Evolutionary conservation across 2,888 invertebrate species (phyloP).

Genomic region (Drosophila siamana): DNA sequence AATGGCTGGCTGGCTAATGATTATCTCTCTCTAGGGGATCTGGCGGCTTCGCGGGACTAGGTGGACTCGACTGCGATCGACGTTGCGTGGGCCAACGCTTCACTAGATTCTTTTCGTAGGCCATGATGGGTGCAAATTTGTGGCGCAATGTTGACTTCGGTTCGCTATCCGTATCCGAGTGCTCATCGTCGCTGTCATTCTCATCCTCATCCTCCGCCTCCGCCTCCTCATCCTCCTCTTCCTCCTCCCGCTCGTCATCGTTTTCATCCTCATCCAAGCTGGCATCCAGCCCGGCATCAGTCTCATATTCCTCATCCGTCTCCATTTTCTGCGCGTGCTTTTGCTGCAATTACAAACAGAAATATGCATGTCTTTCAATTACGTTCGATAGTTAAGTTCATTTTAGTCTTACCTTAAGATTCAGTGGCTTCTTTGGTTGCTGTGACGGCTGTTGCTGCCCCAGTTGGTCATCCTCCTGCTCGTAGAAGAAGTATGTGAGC

Average conservation of each 20-base stretch:
- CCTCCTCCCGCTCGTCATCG: not conserved
- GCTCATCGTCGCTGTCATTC: conserved; percentile 61
- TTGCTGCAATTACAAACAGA: not conserved
- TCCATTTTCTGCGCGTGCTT: not conserved
- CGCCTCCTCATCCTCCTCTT: not conserved
- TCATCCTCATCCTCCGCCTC: not conserved
- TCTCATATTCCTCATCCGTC: conserved; percentile 48
- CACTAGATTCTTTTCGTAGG: conserved; percentile 49
- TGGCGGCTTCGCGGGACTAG: not conserved
- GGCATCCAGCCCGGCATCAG: conserved; percentile 55
- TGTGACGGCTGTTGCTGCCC: conserved; percentile 23
- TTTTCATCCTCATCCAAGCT: conserved; percentile 46
- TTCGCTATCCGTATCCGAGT: conserved; percentile 51
- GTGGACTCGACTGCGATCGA: conserved; percentile 3
- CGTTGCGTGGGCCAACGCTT: conserved; percentile 47
- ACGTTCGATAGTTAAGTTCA: too few species aligned
- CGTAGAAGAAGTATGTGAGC: conserved; percentile 82
- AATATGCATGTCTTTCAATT: too few species aligned
- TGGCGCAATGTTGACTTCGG: conserved; percentile 22
- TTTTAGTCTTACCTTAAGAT: not conserved
- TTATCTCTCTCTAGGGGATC: not conserved
- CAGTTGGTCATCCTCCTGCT: conserved; percentile 38
- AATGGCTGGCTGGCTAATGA: not conserved
- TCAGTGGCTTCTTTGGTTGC: not conserved
- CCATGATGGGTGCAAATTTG: conserved; percentile 36